Base-by-base conservation (phyloP, 53 echinoderm and acorn worm species). In the Luidia sarsii region DNA sequence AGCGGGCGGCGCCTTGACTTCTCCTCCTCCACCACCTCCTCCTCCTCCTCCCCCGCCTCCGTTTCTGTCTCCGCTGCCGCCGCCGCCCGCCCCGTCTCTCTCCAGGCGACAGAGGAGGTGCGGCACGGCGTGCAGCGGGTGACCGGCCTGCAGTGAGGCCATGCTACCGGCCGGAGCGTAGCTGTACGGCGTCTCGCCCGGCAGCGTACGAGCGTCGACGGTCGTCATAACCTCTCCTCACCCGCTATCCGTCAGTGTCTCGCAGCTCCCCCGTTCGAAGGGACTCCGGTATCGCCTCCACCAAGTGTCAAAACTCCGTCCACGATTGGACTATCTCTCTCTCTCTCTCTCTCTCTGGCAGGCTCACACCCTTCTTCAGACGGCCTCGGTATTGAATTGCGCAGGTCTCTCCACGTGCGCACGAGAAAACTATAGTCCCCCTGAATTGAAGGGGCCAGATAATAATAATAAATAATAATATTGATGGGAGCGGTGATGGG, bases 201-300 rank as follows among this genome's bases (percentile, higher is more conserved):
- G 64, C 51, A 84, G 57, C 50, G 38, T 56, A 62, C 72, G 57
- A 5, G 72, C 64, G 49, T 71, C 72, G 11, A 84, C 64, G 1
- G 84, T 84, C 15, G 72, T 71, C 71, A 84, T 84, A 22, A 34
- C 33, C n/a, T n/a, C n/a, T n/a, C n/a, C n/a, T n/a, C n/a, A 18
- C 41, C 48, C 7, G 21, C 28, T 57, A 7, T 63, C n/a, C 30
- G 36, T 31, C 6, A 48, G 10, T 50, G 48, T 45, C 49, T 70
- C 49, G 29, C 49, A 35, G 25, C 22, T 35, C 29, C 0, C 59
- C 59, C 21, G n/a, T n/a, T 61, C 61, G 16, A 15, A 59, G 14
- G 33, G 61, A 31, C 24, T 61, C 61, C 61, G 24, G 30, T 16
- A 61, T 33, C 61, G 30, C 7, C 24, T 31, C 7, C 7, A 61